These are phyloP conservation scores for Macropus fuliginosus DNA, from an alignment of 2,797 vertebrate species.

Conservation along the genomic window DNA sequence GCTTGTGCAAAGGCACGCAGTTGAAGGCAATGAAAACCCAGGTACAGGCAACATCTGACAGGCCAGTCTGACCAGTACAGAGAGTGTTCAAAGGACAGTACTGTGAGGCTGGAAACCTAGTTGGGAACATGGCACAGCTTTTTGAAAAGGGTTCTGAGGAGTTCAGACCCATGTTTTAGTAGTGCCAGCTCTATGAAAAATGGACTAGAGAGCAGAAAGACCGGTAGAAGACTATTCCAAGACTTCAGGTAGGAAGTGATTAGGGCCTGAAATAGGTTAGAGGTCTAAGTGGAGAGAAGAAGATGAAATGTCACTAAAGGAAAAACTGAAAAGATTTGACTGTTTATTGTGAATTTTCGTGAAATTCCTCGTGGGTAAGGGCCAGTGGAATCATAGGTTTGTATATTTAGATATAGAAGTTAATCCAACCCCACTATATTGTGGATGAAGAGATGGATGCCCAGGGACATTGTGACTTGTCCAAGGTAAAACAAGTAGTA, in stretches of 20 bases:
- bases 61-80: not conserved
- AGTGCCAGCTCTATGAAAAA: not conserved
- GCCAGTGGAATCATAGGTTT: not conserved
- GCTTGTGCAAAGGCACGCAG: not conserved
- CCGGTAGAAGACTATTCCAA: not conserved
- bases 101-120: not conserved
- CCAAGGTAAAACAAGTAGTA: not conserved
- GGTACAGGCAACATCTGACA: not conserved
- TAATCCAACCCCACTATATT: no score
- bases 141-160: not conserved
- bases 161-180: not conserved
- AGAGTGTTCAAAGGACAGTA: not conserved
- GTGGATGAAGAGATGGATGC: not conserved
- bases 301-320: not conserved
- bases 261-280: not conserved
- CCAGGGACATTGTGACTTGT: not conserved
- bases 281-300: not conserved
- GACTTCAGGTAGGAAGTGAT: not conserved
- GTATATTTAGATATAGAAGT: not conserved
- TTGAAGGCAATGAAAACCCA: not conserved
- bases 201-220: not conserved
- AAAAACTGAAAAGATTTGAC: not conserved
- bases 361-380: not conserved
- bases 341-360: not conserved
- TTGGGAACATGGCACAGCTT: not conserved